Evolutionary conservation across 2,888 invertebrate genomes (phyloP).

Genomic region (Alviniconcha strummeri): DNA sequence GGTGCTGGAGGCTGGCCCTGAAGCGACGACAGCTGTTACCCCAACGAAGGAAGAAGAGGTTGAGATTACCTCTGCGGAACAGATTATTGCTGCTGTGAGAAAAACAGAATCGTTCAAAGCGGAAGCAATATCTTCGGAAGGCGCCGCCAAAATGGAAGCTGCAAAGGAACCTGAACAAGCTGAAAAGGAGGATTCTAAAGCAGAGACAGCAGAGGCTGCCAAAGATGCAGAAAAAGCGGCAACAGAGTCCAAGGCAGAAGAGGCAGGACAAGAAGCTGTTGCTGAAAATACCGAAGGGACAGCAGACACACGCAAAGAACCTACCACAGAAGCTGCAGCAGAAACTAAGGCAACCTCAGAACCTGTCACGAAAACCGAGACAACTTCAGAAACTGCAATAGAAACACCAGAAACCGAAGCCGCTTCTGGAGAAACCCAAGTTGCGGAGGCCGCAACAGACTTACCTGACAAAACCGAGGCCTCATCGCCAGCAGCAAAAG

Average conservation of each 20-base stretch:
- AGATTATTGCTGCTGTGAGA: neutral
- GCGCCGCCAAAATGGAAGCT: no score
- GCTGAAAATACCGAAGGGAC: conserved; percentile 3
- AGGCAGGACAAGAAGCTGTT: no score
- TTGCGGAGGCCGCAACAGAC: neutral
- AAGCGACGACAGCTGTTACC: conserved; percentile 3
- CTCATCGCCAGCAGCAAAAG: neutral
- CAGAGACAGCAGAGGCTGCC: no score
- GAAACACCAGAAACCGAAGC: neutral
- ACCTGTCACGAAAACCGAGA: no score
- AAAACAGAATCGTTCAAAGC: conserved; percentile 8
- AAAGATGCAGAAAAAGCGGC: no score
- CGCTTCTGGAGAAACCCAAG: neutral
- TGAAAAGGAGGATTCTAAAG: no score
- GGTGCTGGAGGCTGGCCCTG: conserved; percentile 3
- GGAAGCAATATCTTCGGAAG: neutral
- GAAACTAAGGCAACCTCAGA: no score
- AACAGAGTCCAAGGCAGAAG: no score
- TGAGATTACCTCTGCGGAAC: conserved; percentile 8
- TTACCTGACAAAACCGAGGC: conserved; percentile 9
- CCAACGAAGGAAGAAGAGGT: conserved; percentile 16
- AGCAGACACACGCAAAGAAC: neutral
- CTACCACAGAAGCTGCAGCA: no score
- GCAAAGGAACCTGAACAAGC: no score
- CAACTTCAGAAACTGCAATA: neutral